Conservation (phyloP, 1,140 invertebrate species). For the Eriocheir sinensis region DNA sequence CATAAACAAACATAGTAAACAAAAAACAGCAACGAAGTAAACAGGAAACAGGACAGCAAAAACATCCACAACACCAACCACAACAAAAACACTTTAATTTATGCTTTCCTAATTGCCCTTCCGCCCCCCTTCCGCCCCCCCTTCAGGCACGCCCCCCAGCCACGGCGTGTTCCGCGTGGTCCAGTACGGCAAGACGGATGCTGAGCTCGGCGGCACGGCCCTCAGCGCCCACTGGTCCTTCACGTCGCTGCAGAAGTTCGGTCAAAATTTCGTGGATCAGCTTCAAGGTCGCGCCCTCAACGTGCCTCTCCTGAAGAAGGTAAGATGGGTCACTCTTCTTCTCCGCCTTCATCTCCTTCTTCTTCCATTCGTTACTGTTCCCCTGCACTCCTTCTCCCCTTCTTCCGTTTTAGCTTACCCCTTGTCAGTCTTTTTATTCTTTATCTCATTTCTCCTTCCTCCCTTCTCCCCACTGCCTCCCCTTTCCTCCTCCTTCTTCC, state of each 20-base stretch:
- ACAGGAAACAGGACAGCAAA: too few relatives aligned
- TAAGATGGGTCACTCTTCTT: conserved; percentile 81
- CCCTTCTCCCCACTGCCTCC: background rate
- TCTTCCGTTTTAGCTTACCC: background rate
- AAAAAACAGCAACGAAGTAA: too few relatives aligned
- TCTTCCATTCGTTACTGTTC: background rate
- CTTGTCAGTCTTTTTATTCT: background rate
- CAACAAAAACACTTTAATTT: too few relatives aligned
- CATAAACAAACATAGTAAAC: too few relatives aligned
- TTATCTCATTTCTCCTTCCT: too few relatives aligned
- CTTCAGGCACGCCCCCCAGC: conserved; percentile 91
- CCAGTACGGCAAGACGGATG: conserved; percentile 92
- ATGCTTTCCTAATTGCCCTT: too few relatives aligned
- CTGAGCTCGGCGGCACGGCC: conserved; percentile 94
- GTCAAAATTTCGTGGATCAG: conserved; percentile 94
- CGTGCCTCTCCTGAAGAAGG: conserved; percentile 94
- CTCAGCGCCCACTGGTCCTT: conserved; percentile 96
- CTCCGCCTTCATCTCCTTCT: too few relatives aligned
- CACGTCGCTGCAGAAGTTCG: conserved; percentile 96
- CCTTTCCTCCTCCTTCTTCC: background rate
- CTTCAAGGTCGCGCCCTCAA: conserved; percentile 91
- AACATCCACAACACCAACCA: too few relatives aligned
- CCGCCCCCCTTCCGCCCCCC: background rate
- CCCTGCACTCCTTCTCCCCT: too few relatives aligned
- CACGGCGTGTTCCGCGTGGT: conserved; percentile 93